Conservation (phyloP, 2,888 invertebrate genomes). For the Meteorus colon region DNA sequence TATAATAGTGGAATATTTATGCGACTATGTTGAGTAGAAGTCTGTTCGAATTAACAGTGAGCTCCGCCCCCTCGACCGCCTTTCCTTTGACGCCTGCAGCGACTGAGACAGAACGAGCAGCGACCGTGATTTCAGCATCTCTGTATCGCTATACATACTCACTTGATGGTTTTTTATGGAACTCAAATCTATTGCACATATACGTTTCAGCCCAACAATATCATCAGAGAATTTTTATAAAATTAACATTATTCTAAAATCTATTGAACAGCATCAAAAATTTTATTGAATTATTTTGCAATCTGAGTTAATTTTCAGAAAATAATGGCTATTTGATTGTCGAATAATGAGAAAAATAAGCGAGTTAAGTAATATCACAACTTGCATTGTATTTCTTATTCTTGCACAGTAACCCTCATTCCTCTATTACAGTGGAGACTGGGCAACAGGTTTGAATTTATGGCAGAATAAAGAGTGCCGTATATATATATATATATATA, state of each 20-base stretch:
- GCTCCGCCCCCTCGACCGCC: constrained; percentile 70
- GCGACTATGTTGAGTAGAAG: constrained; percentile 32
- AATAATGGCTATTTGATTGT: no score
- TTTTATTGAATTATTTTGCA: no score
- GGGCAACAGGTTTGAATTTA: constrained; percentile 74
- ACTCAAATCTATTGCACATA: constrained; percentile 8
- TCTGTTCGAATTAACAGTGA: constrained; percentile 53
- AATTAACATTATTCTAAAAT: no score
- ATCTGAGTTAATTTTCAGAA: no score
- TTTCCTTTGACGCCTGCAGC: constrained; percentile 55
- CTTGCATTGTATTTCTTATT: constrained; percentile 36
- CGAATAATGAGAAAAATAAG: neutral
- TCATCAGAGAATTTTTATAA: no score
- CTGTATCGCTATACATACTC: constrained; percentile 36
- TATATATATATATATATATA: constrained; percentile 51
- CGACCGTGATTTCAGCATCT: constrained; percentile 11
- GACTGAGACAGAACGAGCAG: constrained; percentile 24
- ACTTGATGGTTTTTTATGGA: constrained; percentile 6
- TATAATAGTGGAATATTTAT: constrained; percentile 19
- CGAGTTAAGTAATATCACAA: constrained; percentile 17
- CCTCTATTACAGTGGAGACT: constrained; percentile 57
- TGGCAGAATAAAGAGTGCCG: constrained; percentile 72
- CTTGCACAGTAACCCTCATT: constrained; percentile 50
- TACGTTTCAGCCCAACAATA: neutral
- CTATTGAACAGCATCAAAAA: no score